Evolutionary conservation across 2,113 vertebrate genomes (phyloP).

Genomic region (Phodopus roborovskii): DNA sequence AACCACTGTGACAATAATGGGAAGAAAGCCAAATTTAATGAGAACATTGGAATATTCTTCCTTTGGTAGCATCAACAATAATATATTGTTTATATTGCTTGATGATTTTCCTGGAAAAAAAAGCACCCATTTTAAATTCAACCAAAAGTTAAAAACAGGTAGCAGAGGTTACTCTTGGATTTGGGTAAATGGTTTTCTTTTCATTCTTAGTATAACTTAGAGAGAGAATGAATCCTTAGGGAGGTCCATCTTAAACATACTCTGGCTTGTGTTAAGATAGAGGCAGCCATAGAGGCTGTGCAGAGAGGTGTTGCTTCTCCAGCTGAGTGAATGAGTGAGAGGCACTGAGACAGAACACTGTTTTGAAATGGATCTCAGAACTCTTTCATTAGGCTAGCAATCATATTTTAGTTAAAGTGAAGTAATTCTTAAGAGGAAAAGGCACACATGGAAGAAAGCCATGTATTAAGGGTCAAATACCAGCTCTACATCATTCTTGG

Average conservation of each 20-base stretch:
- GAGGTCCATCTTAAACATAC: not conserved
- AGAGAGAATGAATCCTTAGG: not conserved
- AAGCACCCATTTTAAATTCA: not conserved
- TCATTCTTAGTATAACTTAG: constrained; percentile 6
- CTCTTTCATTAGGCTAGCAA: constrained; percentile 19
- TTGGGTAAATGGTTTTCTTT: not conserved
- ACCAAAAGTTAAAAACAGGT: not conserved
- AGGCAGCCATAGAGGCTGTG: not conserved
- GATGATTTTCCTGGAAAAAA: constrained; percentile 6
- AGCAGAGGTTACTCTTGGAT: not conserved
- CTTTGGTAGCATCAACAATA: not conserved
- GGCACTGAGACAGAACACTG: not conserved
- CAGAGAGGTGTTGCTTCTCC: not conserved
- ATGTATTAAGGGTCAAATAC: not conserved
- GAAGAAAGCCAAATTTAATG: constrained; percentile 15
- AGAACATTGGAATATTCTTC: constrained; percentile 1
- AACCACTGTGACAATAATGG: constrained; percentile 3
- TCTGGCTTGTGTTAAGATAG: not conserved
- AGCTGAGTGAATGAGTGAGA: not conserved
- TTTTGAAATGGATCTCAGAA: not conserved
- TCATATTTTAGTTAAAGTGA: not conserved
- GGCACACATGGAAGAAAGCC: not conserved
- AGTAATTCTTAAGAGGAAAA: not conserved
- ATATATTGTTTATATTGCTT: not conserved
- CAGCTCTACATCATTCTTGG: not conserved